These are phyloP conservation scores for Ceratoteleas bidentatus DNA, from an alignment of 1,140 invertebrate genomes.

Conservation along the genomic window DNA sequence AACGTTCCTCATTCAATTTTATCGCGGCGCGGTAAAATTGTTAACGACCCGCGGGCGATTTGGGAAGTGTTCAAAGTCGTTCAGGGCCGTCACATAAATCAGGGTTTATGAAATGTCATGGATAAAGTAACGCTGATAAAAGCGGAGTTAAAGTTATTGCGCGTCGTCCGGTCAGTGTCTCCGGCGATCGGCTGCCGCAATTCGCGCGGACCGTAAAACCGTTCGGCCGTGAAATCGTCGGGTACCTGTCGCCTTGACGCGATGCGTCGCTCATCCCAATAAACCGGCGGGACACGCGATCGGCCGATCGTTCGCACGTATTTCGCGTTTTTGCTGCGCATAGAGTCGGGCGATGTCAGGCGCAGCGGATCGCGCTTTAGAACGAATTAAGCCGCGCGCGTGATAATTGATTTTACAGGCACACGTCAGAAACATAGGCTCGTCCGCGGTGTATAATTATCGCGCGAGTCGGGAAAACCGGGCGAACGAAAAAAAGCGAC, in stretches of 20 bases:
- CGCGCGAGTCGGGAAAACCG: not conserved
- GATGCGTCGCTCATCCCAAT: too few relatives aligned
- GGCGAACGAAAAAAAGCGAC: not conserved
- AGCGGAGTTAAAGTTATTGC: constrained; percentile 37
- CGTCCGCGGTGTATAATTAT: constrained; percentile 38
- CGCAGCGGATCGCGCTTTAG: constrained; percentile 37
- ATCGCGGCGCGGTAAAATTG: constrained; percentile 14
- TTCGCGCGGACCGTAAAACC: constrained; percentile 13
- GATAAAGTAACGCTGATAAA: constrained; percentile 45
- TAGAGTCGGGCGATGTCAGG: constrained; percentile 28
- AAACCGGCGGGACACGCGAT: constrained; percentile 23
- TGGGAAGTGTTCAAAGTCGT: constrained; percentile 34
- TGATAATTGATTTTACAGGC: constrained; percentile 57
- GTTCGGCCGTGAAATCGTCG: constrained; percentile 27
- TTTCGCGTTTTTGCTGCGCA: constrained; percentile 48
- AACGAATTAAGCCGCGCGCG: constrained; percentile 52
- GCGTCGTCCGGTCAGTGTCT: constrained; percentile 31
- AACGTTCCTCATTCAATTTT: constrained; percentile 11
- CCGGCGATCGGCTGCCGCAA: constrained; percentile 7
- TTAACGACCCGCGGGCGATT: constrained; percentile 20
- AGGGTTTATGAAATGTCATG: constrained; percentile 31
- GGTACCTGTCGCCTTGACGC: too few relatives aligned
- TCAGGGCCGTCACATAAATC: constrained; percentile 42
- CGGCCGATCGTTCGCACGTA: constrained; percentile 34
- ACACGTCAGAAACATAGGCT: constrained; percentile 55